Conservation (phyloP, 2,113 vertebrate genomes). For the Riparia riparia region DNA sequence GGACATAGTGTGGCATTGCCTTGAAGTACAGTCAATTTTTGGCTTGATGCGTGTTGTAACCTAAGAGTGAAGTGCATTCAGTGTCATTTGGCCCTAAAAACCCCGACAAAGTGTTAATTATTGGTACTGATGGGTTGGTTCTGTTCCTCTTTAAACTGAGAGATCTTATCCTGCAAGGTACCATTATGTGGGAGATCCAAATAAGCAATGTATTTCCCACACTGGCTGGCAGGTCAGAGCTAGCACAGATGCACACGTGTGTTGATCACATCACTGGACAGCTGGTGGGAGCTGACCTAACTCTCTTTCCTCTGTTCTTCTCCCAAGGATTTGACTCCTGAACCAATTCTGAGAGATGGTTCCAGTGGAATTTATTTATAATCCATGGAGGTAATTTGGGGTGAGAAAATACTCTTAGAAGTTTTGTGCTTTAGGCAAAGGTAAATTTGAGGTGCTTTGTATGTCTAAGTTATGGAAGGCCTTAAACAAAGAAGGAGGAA, state of each 20-base stretch:
- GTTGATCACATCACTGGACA: background rate
- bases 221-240: background rate
- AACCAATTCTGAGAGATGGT: background rate
- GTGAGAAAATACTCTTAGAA: background rate
- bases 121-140: background rate
- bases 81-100: background rate
- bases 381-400: background rate
- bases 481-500: background rate
- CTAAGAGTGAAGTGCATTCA: background rate
- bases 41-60: background rate
- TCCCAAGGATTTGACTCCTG: background rate
- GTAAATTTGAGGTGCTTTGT: background rate
- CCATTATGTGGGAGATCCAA: background rate
- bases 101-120: background rate
- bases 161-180: background rate
- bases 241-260: slow-evolving; percentile 5
- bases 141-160: background rate
- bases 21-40: background rate
- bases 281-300: background rate
- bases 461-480: background rate
- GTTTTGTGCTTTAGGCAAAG: background rate
- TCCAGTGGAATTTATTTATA: background rate
- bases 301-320: background rate
- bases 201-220: background rate
- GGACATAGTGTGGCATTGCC: background rate